A percentile compares a stretch with the other conserved stretches of the same genome.
Conservation (phyloP, 1,140 invertebrate genomes). For the Zelostemma sp. region DNA sequence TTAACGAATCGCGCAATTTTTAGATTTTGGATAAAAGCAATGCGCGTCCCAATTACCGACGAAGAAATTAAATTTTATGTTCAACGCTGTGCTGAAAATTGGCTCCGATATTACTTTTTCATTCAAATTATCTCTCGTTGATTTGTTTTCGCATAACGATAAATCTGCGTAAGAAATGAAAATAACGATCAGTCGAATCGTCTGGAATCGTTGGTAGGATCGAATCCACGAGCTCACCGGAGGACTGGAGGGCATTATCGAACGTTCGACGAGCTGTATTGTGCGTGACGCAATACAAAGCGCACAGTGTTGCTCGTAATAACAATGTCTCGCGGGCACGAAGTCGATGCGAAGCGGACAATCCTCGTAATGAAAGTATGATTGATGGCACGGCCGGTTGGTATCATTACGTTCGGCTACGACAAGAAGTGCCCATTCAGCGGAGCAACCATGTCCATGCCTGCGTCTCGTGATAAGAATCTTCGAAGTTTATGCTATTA, state of each 20-base stretch:
- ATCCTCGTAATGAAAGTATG: slow-evolving; percentile 71
- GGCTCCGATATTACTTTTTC: no score
- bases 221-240: slow-evolving; percentile 33
- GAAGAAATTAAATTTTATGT: no score
- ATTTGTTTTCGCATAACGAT: slow-evolving; percentile 15
- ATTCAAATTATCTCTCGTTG: slow-evolving; percentile 1
- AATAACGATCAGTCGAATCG: slow-evolving; percentile 31
- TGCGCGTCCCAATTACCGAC: no score
- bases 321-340: slow-evolving; percentile 61
- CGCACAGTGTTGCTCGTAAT: slow-evolving; percentile 54
- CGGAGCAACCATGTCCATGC: background rate
- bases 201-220: slow-evolving; percentile 13
- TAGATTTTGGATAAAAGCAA: no score
- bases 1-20: no score
- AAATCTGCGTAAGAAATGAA: slow-evolving; percentile 45
- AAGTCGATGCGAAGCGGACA: slow-evolving; percentile 60
- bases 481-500: background rate
- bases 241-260: slow-evolving; percentile 42
- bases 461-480: slow-evolving; percentile 9
- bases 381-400: slow-evolving; percentile 65
- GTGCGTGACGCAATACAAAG: slow-evolving; percentile 46
- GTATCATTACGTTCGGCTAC: slow-evolving; percentile 61
- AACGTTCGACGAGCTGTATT: slow-evolving; percentile 43
- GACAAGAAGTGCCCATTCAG: slow-evolving; percentile 38
- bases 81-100: no score